Percentiles rank a stretch among this genome's conserved stretches.
Evolutionary conservation across 2,888 invertebrate species (phyloP).

Genomic region (Rapana venosa): DNA sequence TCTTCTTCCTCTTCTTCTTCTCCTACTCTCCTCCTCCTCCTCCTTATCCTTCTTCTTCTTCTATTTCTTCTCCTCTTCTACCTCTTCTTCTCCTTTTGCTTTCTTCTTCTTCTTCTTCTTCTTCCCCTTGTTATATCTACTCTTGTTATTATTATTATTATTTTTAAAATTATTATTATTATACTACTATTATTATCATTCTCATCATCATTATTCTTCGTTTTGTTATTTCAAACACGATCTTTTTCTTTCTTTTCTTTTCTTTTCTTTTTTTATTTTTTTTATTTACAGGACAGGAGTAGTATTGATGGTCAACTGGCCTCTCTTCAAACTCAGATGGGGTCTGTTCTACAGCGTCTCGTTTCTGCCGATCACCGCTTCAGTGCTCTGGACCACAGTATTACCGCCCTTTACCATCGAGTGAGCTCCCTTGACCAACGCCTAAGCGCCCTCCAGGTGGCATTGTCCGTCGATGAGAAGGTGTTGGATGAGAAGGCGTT

Average conservation of each 20-base stretch:
- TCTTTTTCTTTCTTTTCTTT: too few relatives aligned
- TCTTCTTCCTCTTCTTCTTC: background rate
- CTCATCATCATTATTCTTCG: too few relatives aligned
- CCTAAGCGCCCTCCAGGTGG: background rate
- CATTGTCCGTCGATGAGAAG: too few relatives aligned
- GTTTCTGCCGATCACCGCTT: background rate
- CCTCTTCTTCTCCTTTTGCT: background rate
- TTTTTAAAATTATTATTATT: too few relatives aligned
- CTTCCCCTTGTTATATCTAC: too few relatives aligned
- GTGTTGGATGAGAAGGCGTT: too few relatives aligned
- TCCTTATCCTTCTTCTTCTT: background rate
- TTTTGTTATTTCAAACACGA: too few relatives aligned
- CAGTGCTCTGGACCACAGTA: background rate
- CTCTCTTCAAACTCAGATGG: background rate
- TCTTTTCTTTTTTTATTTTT: too few relatives aligned
- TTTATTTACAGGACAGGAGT: background rate
- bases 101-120: background rate
- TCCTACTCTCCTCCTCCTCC: background rate
- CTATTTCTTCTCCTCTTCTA: background rate
- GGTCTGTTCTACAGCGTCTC: background rate
- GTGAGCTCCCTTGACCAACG: slow-evolving; percentile 8
- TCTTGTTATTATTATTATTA: too few relatives aligned
- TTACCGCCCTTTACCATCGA: background rate
- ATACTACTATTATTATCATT: too few relatives aligned
- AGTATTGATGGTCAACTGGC: background rate